phyloP scores from a whole-genome alignment of 2,888 invertebrate genomes.

The Noctua janthina region DNA sequence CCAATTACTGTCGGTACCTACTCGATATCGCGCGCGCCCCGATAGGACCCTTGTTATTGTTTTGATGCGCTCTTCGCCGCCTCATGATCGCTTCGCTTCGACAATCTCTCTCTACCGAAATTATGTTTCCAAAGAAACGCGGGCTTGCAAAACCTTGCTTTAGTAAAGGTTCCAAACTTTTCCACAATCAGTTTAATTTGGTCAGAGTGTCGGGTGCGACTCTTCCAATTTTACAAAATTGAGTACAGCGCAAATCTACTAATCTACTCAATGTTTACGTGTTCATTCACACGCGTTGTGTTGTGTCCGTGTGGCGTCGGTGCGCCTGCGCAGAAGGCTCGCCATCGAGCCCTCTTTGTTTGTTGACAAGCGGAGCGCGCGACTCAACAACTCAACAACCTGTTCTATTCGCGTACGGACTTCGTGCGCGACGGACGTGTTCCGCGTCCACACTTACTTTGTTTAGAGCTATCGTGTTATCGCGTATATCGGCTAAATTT shows the following conservation, averaged over 20 bases:
- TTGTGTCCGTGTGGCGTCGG: constrained; percentile 81
- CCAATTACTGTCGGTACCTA: constrained; percentile 17
- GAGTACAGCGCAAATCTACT: constrained; percentile 62
- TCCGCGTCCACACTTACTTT: constrained; percentile 67
- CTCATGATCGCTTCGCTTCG: constrained; percentile 14
- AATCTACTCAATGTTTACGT: constrained; percentile 81
- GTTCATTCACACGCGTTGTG: constrained; percentile 84
- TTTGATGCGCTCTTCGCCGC: constrained; percentile 40
- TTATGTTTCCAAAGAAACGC: not conserved
- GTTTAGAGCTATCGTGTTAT: constrained; percentile 78
- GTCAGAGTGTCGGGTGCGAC: constrained; percentile 17
- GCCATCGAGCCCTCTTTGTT: constrained; percentile 87
- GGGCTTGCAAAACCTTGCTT: constrained; percentile 2
- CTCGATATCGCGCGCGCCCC: constrained; percentile 42
- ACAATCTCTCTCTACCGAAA: constrained; percentile 7
- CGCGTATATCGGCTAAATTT: constrained; percentile 83
- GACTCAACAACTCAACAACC: constrained; percentile 78
- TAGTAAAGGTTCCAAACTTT: constrained; percentile 16
- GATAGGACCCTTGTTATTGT: constrained; percentile 57
- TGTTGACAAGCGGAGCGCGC: constrained; percentile 86
- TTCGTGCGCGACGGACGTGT: constrained; percentile 77
- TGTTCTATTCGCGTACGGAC: constrained; percentile 79
- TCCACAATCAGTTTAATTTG: constrained; percentile 41
- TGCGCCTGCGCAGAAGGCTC: constrained; percentile 83
- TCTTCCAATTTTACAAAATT: constrained; percentile 51